Percentiles rank a stretch among this genome's conserved stretches.
Evolutionary conservation across 1,140 invertebrate genomes (phyloP).

Genomic region (Pinna nobilis): DNA sequence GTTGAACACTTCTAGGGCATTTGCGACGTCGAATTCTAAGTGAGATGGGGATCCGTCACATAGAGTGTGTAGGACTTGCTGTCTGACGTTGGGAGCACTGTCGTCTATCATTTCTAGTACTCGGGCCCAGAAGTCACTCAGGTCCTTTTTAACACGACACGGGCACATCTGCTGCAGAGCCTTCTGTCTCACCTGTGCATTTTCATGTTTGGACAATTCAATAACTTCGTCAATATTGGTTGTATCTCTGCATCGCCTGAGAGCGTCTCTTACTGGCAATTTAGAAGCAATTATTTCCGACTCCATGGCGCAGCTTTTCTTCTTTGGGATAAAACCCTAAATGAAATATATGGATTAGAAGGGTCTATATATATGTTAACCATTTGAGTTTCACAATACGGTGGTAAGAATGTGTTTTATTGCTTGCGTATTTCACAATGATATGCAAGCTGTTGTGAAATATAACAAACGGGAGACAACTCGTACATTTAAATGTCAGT

Average conservation of each 20-base stretch:
- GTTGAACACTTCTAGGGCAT: constrained; percentile 69
- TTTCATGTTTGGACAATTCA: constrained; percentile 63
- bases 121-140: constrained; percentile 70
- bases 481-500: background rate
- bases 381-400: background rate
- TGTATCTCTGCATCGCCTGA: constrained; percentile 63
- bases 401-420: too few relatives aligned
- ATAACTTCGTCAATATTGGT: constrained; percentile 70
- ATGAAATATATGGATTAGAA: background rate
- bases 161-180: constrained; percentile 73
- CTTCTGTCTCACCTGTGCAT: constrained; percentile 63
- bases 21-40: constrained; percentile 62
- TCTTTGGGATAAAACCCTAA: background rate
- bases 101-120: constrained; percentile 70
- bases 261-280: constrained; percentile 47
- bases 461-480: background rate
- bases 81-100: constrained; percentile 61
- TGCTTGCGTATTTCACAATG: constrained; percentile 9
- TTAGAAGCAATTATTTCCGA: constrained; percentile 2
- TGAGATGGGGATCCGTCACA: constrained; percentile 71
- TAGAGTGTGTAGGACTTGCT: constrained; percentile 68
- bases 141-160: constrained; percentile 69
- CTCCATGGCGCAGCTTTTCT: background rate
- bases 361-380: background rate
- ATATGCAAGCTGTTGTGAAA: background rate